phyloP scores from a whole-genome alignment of 23 tunicate genomes.

The Styela clava region DNA sequence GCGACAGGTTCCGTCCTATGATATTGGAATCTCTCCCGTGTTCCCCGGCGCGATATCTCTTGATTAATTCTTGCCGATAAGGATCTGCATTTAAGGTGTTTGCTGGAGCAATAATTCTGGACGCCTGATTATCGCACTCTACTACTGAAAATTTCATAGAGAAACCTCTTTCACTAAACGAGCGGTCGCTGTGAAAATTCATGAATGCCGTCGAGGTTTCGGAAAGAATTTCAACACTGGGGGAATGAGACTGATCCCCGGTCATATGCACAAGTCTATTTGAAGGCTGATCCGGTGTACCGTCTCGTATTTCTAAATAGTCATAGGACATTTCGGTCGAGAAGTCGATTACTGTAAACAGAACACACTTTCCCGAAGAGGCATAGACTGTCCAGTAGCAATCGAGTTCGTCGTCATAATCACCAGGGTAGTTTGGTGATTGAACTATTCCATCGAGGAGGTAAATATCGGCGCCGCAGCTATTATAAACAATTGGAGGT shows the following conservation, averaged over 20 bases:
- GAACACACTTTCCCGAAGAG: background rate
- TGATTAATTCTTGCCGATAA: too few species aligned
- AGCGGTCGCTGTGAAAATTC: conserved; percentile 42
- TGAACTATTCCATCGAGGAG: background rate
- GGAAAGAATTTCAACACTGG: background rate
- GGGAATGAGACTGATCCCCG: background rate
- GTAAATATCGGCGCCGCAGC: background rate
- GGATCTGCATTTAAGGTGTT: too few species aligned
- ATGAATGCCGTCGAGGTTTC: background rate
- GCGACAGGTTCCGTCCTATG: too few species aligned
- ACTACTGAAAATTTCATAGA: conserved; percentile 25
- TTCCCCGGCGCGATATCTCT: too few species aligned
- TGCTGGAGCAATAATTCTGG: too few species aligned
- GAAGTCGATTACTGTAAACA: background rate
- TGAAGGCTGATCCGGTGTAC: conserved; percentile 3
- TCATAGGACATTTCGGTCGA: conserved; percentile 9
- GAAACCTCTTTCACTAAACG: conserved; percentile 55
- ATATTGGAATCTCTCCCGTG: too few species aligned
- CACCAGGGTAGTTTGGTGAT: conserved; percentile 36
- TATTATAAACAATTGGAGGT: background rate
- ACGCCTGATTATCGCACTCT: background rate
- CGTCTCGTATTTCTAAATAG: conserved; percentile 14
- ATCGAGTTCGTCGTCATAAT: background rate
- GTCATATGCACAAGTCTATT: background rate
- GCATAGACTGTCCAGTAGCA: conserved; percentile 20